Evolutionary conservation across 2,797 vertebrate genomes (phyloP), one percentile per base, ranked within the genome.

Genomic region (Chiroxiphia lanceolata): DNA sequence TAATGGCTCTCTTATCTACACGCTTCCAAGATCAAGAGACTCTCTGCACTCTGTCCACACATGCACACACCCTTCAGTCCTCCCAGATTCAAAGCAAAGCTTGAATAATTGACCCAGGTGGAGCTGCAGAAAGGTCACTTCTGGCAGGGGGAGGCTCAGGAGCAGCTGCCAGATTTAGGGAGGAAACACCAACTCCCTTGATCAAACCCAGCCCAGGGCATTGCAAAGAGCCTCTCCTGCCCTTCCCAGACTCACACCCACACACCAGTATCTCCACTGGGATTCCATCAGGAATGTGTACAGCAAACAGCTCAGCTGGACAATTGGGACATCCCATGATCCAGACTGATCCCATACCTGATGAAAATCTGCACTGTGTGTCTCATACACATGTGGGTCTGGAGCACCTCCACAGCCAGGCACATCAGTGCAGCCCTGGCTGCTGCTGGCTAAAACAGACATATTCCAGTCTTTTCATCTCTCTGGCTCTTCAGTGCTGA

Each of bases 191-290:
- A 50, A 10, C 59, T 82, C 60, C 33, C 47, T 60, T 0, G 0
- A 65, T 25, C 16, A 47, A 80, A 83, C 22, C n/a, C 50, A 89
- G n/a, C 50, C 13, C 18, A 31, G 12, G 33, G 9, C 3, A 1
- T 11, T 44, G 18, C 50, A 16, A 33, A 60, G 57, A 85, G 36
- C 23, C 36, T 84, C 12, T 10, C 29, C 34, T 72, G 33, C 56
- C 22, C 72, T 65, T 67, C 23, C 67, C 3, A 13, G 31, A 42
- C 26, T 74, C 61, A 51, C 7, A 20, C 14, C 8, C 54, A 13
- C 1, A 0, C 3, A 48, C 25, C 5, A 15, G 8, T 15, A 6
- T 27, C 22, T 79, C 14, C 34, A 12, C 20, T n/a, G 25, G 5
- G 18, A n/a, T 50, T 14, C 25, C 1, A 0, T 29, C 18, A 64